These are phyloP conservation scores for Drosophila quasianomalipes DNA, from an alignment of 2,888 invertebrate species.

Conservation along the genomic window DNA sequence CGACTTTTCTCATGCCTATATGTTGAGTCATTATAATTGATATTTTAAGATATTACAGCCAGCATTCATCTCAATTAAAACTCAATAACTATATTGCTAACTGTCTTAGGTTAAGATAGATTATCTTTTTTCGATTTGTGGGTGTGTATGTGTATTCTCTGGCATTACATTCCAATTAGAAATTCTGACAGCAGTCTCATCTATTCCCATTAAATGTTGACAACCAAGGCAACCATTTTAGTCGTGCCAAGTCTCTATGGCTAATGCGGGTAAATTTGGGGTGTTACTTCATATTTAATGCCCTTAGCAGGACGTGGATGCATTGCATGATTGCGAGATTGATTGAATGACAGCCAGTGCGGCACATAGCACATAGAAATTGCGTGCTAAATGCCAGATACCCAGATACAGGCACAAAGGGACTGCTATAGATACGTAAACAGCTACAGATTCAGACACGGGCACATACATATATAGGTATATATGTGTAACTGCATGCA, in stretches of 20 bases:
- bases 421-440: conserved; percentile 16
- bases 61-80: conserved; percentile 37
- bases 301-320: conserved; percentile 37
- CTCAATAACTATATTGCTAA: conserved; percentile 33
- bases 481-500: conserved; percentile 19
- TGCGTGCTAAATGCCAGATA: conserved; percentile 75
- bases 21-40: conserved; percentile 28
- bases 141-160: background rate
- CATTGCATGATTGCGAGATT: conserved; percentile 65
- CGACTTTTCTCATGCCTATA: background rate
- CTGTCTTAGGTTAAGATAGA: conserved; percentile 21
- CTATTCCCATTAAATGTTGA: conserved; percentile 64
- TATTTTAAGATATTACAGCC: conserved; percentile 25
- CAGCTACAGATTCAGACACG: conserved; percentile 11
- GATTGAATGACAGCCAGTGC: conserved; percentile 73
- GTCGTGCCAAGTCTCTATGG: background rate
- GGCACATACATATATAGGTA: conserved; percentile 9
- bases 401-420: conserved; percentile 48
- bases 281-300: conserved; percentile 45
- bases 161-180: conserved; percentile 55
- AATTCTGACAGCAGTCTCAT: conserved; percentile 57
- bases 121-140: conserved; percentile 9
- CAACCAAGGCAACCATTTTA: conserved; percentile 29
- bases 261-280: conserved; percentile 20
- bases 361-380: conserved; percentile 43